phyloP scores from a whole-genome alignment of 1,140 invertebrate genomes.

The Ptiloglossa arizonensis region DNA sequence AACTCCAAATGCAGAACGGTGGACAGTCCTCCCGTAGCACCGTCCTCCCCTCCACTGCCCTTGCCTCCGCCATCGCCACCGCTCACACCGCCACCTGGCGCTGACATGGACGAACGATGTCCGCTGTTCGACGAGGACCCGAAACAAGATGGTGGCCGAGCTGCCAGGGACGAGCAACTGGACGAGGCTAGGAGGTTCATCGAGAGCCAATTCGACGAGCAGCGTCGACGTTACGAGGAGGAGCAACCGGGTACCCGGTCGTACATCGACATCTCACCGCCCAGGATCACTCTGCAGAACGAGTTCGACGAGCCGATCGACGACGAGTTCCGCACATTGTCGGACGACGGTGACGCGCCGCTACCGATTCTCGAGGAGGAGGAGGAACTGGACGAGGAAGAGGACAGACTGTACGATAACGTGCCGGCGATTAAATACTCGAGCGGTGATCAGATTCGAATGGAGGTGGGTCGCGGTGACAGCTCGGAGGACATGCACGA shows the following conservation, averaged over 20 bases:
- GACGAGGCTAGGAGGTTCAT: conserved; percentile 75
- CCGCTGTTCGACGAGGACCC: background rate
- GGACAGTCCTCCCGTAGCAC: conserved; percentile 49
- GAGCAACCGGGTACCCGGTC: conserved; percentile 25
- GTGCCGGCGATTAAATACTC: conserved; percentile 79
- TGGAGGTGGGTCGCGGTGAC: conserved; percentile 75
- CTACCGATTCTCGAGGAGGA: conserved; percentile 77
- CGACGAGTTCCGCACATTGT: conserved; percentile 66
- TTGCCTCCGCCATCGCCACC: conserved; percentile 44
- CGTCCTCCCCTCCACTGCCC: conserved; percentile 29
- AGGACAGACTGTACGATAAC: conserved; percentile 77
- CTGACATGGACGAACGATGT: background rate
- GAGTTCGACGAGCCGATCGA: conserved; percentile 75
- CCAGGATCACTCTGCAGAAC: conserved; percentile 70
- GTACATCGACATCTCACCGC: conserved; percentile 71
- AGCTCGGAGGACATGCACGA: conserved; percentile 80
- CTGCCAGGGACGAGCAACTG: conserved; percentile 64
- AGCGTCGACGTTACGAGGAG: conserved; percentile 66
- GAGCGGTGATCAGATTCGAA: conserved; percentile 70
- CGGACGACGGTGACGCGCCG: conserved; percentile 50
- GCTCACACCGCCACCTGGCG: background rate
- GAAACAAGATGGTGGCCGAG: background rate
- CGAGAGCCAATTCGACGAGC: conserved; percentile 75
- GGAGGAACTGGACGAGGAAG: conserved; percentile 74
- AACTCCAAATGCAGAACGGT: conserved; percentile 73